phyloP scores from a whole-genome alignment of 2,888 invertebrate species.

The Oscheius sp. region DNA sequence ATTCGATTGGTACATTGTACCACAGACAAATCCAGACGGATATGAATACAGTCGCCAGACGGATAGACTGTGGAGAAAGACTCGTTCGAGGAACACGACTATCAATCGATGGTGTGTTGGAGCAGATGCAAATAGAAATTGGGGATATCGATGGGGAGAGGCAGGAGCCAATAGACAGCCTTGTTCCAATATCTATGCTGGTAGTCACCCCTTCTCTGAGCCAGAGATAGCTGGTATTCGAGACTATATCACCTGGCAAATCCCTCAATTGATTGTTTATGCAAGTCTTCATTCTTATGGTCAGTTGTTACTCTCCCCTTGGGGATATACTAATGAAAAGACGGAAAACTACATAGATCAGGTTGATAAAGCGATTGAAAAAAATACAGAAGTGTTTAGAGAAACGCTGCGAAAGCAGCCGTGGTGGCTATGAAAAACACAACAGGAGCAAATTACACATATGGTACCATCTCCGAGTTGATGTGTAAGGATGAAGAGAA shows the following conservation, averaged over 20 bases:
- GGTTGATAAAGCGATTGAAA: background rate
- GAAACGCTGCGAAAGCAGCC: conserved; percentile 61
- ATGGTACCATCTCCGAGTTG: conserved; percentile 66
- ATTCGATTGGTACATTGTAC: conserved; percentile 68
- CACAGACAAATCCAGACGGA: conserved; percentile 68
- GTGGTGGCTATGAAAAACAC: conserved; percentile 62
- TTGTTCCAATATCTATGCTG: conserved; percentile 67
- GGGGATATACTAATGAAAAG: conserved; percentile 66
- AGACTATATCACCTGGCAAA: conserved; percentile 60
- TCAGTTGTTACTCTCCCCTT: conserved; percentile 63
- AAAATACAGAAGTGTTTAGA: conserved; percentile 34
- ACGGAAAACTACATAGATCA: conserved; percentile 21
- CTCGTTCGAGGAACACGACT: conserved; percentile 62
- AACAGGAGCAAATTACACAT: conserved; percentile 62
- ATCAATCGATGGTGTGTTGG: conserved; percentile 66
- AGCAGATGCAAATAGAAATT: conserved; percentile 69
- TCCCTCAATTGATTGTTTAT: conserved; percentile 63
- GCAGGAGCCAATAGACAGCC: conserved; percentile 64
- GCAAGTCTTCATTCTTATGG: conserved; percentile 67
- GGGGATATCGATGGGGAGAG: conserved; percentile 65
- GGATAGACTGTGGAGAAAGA: conserved; percentile 69
- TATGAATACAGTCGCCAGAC: conserved; percentile 63
- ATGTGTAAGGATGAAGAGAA: conserved; percentile 56
- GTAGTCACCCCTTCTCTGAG: conserved; percentile 57
- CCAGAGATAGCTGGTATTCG: conserved; percentile 60